These are phyloP conservation scores for Ophraella communa DNA, from an alignment of 2,888 invertebrate species.

Conservation along the genomic window DNA sequence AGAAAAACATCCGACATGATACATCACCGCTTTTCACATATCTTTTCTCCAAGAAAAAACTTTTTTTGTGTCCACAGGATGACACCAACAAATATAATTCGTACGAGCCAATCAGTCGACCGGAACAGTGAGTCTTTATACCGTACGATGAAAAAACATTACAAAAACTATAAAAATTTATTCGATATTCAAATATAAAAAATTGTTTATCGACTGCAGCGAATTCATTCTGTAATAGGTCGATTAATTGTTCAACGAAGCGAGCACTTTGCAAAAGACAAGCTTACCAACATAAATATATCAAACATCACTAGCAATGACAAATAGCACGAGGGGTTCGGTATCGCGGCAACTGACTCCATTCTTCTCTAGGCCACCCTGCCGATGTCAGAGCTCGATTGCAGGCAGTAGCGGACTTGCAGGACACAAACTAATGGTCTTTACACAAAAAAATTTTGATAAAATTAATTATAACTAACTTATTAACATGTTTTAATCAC, in stretches of 20 bases:
- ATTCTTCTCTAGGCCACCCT: slow-evolving; percentile 9
- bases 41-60: slow-evolving; percentile 22
- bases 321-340: slow-evolving; percentile 55
- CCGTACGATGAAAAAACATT: slow-evolving; percentile 18
- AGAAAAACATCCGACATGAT: slow-evolving; percentile 19
- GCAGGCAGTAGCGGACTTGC: background rate
- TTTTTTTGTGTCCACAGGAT: slow-evolving; percentile 28
- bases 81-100: slow-evolving; percentile 24
- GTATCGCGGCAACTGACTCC: slow-evolving; percentile 20
- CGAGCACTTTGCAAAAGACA: slow-evolving; percentile 56
- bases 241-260: slow-evolving; percentile 51
- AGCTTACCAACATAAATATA: slow-evolving; percentile 58
- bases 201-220: slow-evolving; percentile 6
- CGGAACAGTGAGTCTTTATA: slow-evolving; percentile 32
- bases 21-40: slow-evolving; percentile 24
- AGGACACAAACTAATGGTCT: too few species aligned
- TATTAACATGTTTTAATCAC: too few species aligned
- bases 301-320: slow-evolving; percentile 59
- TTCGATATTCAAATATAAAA: background rate
- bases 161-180: background rate
- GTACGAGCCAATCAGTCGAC: slow-evolving; percentile 28
- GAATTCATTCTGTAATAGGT: background rate
- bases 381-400: background rate
- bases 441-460: too few species aligned
- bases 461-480: too few species aligned